Base-by-base conservation (phyloP, 2,888 invertebrate genomes). In the Acrocyrtus sp. region DNA sequence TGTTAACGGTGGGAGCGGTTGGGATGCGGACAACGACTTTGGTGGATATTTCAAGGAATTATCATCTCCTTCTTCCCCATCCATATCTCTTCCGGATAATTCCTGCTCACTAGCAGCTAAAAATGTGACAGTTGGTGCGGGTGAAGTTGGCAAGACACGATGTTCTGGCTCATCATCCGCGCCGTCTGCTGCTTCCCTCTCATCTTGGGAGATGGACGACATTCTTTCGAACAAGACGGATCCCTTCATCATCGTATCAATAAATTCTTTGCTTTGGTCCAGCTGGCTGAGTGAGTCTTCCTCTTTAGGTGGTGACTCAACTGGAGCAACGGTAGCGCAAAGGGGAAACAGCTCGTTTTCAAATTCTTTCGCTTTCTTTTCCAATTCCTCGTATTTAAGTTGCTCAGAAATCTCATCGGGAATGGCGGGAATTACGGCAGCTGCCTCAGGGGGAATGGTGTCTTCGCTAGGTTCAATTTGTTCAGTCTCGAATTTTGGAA, bases 311-410 rank as follows among this genome's bases (percentile, higher is more conserved):
- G n/a, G n/a, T n/a, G n/a, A n/a, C n/a, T n/a, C n/a, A n/a, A n/a
- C n/a, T 19, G 67, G 45, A 12, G 69, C 65, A 66, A 17, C 63
- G 39, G 45, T 70, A 58, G 29, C 74, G 41, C 34, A 75, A 68
- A 63, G 76, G 43, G 53, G 74, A 73, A 50, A 79, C 58, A 62
- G 73, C 74, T 65, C 70, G 50, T 73, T 72, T 53, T 79, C 76
- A 51, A 79, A 58, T 19, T 79, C 79, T 19, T 77, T 79, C 43
- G 66, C 66, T 39, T 60, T 65, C n/a, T 41, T 41, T 10, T 73
- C 75, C 19, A 70, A 34, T 41, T 69, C 76, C 27, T 60, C 53
- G 29, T 69, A 60, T 41, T 62, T 68, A 15, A 21, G 12, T 50
- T 50, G 29, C 39, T 69, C 62, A 8, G 34, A 5, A n/a, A n/a